Percentiles rank a stretch among this genome's conserved stretches.
Conservation (phyloP, 2,888 invertebrate genomes). For the Polyommatus iphigenia region DNA sequence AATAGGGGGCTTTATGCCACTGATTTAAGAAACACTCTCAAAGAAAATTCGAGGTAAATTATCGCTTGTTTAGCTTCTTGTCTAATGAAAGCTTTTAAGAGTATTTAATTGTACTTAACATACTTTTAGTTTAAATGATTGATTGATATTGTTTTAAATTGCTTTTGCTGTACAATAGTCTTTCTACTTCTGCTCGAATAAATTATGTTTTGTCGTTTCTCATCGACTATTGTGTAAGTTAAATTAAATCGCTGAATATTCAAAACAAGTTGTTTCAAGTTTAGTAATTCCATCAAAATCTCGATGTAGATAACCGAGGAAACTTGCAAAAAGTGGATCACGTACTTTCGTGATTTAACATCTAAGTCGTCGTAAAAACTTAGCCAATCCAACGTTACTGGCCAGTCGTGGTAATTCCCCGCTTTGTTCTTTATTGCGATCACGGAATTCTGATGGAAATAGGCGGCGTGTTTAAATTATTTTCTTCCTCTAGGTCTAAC, state of each 20-base stretch:
- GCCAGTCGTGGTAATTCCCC: constrained; percentile 15
- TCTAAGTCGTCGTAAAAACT: constrained; percentile 32
- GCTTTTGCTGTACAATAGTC: not conserved
- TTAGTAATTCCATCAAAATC: not conserved
- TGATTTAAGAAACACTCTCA: not conserved
- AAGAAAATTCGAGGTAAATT: not conserved
- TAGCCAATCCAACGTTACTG: constrained; percentile 14
- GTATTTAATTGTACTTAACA: not conserved
- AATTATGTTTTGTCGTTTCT: not conserved
- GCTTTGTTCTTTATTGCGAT: constrained; percentile 16
- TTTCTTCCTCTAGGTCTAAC: not conserved
- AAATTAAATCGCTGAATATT: not conserved
- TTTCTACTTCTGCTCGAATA: not conserved
- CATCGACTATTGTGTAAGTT: not conserved
- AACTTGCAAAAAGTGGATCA: constrained; percentile 24
- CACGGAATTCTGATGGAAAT: constrained; percentile 6
- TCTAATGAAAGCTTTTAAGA: constrained; percentile 24
- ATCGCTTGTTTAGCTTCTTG: constrained; percentile 45
- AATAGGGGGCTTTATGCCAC: not conserved
- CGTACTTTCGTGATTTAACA: constrained; percentile 28
- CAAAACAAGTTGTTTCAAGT: not conserved
- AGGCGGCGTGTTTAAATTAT: constrained; percentile 2
- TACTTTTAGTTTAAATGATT: not conserved
- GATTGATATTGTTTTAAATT: not conserved
- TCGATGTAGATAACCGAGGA: not conserved